Conservation (phyloP, 1,140 invertebrate genomes). For the Macrosteles quadrilineatus region DNA sequence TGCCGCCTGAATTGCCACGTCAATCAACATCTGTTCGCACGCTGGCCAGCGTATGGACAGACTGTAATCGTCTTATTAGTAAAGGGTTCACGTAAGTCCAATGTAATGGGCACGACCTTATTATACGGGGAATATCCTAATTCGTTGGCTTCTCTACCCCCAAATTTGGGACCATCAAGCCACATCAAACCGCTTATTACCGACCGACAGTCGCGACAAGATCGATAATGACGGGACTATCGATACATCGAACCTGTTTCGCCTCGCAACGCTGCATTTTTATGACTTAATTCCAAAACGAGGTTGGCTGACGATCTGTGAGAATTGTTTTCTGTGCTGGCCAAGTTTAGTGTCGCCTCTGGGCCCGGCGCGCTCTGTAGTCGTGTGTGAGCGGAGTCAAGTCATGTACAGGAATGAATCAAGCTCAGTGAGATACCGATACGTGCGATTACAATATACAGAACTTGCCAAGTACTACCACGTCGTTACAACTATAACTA, state of each 20-base stretch:
- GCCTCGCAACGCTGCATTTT: slow-evolving; percentile 23
- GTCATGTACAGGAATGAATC: too few species aligned
- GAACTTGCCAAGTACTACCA: too few species aligned
- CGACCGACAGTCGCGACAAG: slow-evolving; percentile 3
- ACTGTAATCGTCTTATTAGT: not conserved
- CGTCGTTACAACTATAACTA: too few species aligned
- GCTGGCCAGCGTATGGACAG: too few species aligned
- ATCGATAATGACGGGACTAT: slow-evolving; percentile 21
- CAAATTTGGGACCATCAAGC: slow-evolving; percentile 24
- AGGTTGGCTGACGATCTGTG: not conserved
- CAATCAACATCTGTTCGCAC: too few species aligned
- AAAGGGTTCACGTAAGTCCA: too few species aligned
- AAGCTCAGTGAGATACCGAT: too few species aligned
- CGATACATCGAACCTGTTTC: slow-evolving; percentile 17
- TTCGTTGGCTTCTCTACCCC: slow-evolving; percentile 19
- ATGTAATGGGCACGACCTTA: slow-evolving; percentile 19
- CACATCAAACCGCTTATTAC: slow-evolving; percentile 19
- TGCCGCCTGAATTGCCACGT: too few species aligned
- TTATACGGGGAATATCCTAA: slow-evolving; percentile 29
- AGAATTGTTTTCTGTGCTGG: not conserved
- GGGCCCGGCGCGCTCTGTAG: too few species aligned
- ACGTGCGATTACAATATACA: too few species aligned
- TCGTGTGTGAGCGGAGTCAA: too few species aligned
- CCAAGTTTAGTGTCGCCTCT: too few species aligned
- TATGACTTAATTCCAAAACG: slow-evolving; percentile 22